Evolutionary conservation across 2,113 vertebrate species (phyloP).

Genomic region (Podiceps cristatus): DNA sequence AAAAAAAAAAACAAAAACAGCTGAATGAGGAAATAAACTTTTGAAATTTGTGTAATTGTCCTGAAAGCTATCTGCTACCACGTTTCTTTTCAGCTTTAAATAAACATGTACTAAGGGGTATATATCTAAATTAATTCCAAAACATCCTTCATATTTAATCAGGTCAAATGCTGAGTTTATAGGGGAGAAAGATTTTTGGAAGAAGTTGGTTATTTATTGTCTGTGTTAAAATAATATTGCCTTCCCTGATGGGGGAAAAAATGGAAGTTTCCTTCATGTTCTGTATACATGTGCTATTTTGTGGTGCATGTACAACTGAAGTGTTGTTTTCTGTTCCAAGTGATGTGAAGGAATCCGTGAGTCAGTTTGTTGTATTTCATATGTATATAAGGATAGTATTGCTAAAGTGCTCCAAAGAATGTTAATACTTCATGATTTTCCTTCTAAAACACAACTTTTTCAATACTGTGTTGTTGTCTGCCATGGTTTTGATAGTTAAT

Average conservation of each 20-base stretch:
- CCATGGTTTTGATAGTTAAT: slow-evolving; percentile 56
- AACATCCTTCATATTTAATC: not conserved
- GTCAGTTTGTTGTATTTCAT: slow-evolving; percentile 56
- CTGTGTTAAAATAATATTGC: slow-evolving; percentile 6
- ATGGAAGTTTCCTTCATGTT: slow-evolving; percentile 20
- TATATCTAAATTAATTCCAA: not conserved
- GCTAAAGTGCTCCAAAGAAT: slow-evolving; percentile 49
- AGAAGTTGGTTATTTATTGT: not conserved
- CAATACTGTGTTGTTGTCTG: not conserved
- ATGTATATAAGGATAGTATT: slow-evolving; percentile 36
- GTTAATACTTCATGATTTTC: slow-evolving; percentile 63
- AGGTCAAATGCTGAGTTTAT: not conserved
- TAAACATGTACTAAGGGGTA: not conserved
- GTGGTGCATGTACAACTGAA: not conserved
- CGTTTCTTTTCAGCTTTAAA: not conserved
- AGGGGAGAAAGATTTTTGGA: not conserved
- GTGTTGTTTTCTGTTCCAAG: slow-evolving; percentile 5
- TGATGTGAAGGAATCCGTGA: slow-evolving; percentile 45
- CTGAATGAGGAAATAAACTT: not conserved
- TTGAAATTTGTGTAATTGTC: not conserved
- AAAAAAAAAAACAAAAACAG: not conserved
- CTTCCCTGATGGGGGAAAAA: not conserved
- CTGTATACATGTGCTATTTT: slow-evolving; percentile 5
- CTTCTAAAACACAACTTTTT: slow-evolving; percentile 44
- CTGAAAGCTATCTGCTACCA: not conserved